Base-by-base conservation (phyloP, 2,113 vertebrate genomes). In the Dendrocopos noguchii region DNA sequence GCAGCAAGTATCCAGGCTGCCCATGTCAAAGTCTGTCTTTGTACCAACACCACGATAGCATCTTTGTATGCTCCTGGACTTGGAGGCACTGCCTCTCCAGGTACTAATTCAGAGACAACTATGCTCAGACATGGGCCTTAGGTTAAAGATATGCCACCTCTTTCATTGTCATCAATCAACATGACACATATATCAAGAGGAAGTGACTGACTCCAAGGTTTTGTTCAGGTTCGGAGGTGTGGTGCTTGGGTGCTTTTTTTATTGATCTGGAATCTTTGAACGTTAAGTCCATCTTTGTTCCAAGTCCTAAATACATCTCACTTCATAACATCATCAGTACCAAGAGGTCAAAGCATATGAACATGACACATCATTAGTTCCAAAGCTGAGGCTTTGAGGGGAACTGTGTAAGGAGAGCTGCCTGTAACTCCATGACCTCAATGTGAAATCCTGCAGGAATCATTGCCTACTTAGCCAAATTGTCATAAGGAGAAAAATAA, bases 401-500 rank as follows among this genome's bases (percentile, higher is more conserved):
- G 6, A 87, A 22, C 29, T 63, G 8, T 8, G 17, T 47, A 55
- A 90, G 31, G 6, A 93, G 3, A 89, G 12, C 22, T 84, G 74
- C 63, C 66, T 72, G 10, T 28, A 72, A 88, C 9, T 70, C n/a
- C 71, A 55, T 50, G 27, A 92, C 82, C 67, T 91, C 66, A 70
- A 24, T 33, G 34, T 46, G 89, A 92, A 95, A 91, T 68, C 63
- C 34, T 89, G 53, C 28, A 68, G 63, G 55, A 95, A 55, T 57
- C 74, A 84, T 76, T 65, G 50, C 7, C 64, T 76, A 73, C 39
- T 89, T 70, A 76, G 70, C 63, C 84, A 64, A 92, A 84, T 59
- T 28, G 14, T 76, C 75, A 84, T 87, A 73, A 65, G 46, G 56
- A 93, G 79, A 88, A 94, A 94, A 95, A 94, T 82, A 95, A 87